These are phyloP conservation scores for Bedellia somnulentella DNA, from an alignment of 2,888 invertebrate genomes.

Conservation along the genomic window DNA sequence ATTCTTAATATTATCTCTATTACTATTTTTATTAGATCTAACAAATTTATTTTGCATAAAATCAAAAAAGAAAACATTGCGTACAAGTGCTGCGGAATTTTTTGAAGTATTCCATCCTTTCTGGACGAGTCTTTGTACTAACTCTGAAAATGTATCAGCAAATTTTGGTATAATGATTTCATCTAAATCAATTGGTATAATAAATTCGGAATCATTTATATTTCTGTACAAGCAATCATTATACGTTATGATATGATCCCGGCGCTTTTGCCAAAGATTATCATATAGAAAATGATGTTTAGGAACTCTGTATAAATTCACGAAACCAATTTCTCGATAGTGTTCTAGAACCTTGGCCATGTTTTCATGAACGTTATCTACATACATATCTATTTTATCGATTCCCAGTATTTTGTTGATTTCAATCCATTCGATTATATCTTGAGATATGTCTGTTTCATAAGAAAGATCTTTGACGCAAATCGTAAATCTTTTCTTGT, in stretches of 20 bases:
- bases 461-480: slow-evolving; percentile 76
- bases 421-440: slow-evolving; percentile 73
- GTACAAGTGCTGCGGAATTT: slow-evolving; percentile 64
- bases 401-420: slow-evolving; percentile 69
- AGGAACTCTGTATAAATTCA: slow-evolving; percentile 54
- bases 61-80: slow-evolving; percentile 72
- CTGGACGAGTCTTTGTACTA: slow-evolving; percentile 47
- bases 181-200: slow-evolving; percentile 73
- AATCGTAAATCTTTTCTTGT: slow-evolving; percentile 57
- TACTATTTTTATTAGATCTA: slow-evolving; percentile 21
- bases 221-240: slow-evolving; percentile 79
- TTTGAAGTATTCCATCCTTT: slow-evolving; percentile 42
- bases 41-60: slow-evolving; percentile 32
- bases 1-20: slow-evolving; percentile 18
- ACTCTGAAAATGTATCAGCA: slow-evolving; percentile 57
- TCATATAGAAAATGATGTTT: slow-evolving; percentile 41
- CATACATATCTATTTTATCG: slow-evolving; percentile 66
- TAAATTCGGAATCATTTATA: slow-evolving; percentile 62
- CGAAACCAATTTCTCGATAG: slow-evolving; percentile 51
- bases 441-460: slow-evolving; percentile 60
- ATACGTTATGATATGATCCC: slow-evolving; percentile 74
- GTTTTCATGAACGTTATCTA: slow-evolving; percentile 59
- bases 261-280: slow-evolving; percentile 65
- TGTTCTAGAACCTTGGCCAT: slow-evolving; percentile 56
- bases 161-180: slow-evolving; percentile 71